These are phyloP conservation scores for Heteronetta atricapilla DNA, from an alignment of 2,113 vertebrate species.

Conservation along the genomic window DNA sequence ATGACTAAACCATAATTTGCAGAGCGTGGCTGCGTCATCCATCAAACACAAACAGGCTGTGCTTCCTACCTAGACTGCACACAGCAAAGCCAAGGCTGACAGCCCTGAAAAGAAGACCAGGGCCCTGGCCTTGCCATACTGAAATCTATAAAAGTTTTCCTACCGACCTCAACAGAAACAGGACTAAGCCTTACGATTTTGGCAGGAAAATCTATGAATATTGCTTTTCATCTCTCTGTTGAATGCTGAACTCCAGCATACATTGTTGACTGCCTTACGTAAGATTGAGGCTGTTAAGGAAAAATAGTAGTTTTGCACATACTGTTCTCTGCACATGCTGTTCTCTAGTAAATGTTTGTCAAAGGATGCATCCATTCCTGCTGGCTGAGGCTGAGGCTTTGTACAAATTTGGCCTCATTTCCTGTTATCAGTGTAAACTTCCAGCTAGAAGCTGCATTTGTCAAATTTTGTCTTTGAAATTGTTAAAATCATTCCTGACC, in stretches of 20 bases:
- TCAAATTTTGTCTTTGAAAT: neutral
- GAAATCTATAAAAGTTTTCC: slow-evolving; percentile 4
- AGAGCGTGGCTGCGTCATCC: neutral
- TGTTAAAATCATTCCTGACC: neutral
- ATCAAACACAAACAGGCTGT: neutral
- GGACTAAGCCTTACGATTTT: neutral
- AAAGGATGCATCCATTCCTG: neutral
- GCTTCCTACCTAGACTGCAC: neutral
- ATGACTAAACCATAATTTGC: neutral
- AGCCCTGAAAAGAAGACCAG: neutral
- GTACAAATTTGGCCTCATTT: neutral
- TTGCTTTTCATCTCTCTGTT: neutral
- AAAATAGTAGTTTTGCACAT: neutral
- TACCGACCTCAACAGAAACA: slow-evolving; percentile 3
- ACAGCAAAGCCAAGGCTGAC: neutral
- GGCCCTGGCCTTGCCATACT: neutral
- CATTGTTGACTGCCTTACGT: neutral
- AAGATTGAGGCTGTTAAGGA: neutral
- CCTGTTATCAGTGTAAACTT: neutral
- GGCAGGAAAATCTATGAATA: neutral
- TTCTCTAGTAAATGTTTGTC: neutral
- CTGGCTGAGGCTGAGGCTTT: neutral
- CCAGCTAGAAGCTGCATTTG: neutral
- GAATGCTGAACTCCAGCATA: neutral
- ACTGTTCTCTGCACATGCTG: slow-evolving; percentile 44